A percentile compares a stretch with the other conserved stretches of the same genome.
phyloP scores from a whole-genome alignment of 2,888 invertebrate species.

The Rutpela maculata region DNA sequence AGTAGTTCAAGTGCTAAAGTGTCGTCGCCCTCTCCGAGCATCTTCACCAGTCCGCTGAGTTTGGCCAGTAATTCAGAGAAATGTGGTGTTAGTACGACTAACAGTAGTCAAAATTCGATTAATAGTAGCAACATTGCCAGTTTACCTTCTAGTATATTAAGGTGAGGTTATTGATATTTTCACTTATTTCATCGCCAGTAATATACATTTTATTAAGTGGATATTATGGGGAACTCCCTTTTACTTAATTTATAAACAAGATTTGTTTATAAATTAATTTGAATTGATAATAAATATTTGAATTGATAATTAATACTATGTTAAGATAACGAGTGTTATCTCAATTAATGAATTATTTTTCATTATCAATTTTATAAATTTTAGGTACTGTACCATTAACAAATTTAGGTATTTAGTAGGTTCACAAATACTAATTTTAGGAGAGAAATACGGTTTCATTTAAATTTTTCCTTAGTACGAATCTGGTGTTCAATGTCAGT shows the following conservation, averaged over 20 bases:
- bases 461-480: too few relatives aligned
- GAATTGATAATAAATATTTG: too few relatives aligned
- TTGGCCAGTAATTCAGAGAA: conserved; percentile 69
- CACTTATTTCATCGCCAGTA: background rate
- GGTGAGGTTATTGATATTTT: conserved; percentile 67
- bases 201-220: background rate
- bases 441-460: too few relatives aligned
- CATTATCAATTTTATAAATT: too few relatives aligned
- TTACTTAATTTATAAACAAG: background rate
- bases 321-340: too few relatives aligned
- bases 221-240: background rate
- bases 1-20: conserved; percentile 63
- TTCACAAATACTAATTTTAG: too few relatives aligned
- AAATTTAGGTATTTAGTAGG: too few relatives aligned
- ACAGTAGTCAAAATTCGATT: conserved; percentile 63
- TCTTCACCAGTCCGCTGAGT: conserved; percentile 72
- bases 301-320: too few relatives aligned
- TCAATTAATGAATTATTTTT: too few relatives aligned
- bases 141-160: conserved; percentile 75
- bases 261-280: too few relatives aligned
- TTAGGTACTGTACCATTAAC: too few relatives aligned
- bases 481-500: too few relatives aligned
- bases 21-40: conserved; percentile 68
- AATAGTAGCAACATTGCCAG: conserved; percentile 66
- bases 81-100: conserved; percentile 50